Base-by-base conservation (phyloP, 2,113 vertebrate species). In the Natator depressus region DNA sequence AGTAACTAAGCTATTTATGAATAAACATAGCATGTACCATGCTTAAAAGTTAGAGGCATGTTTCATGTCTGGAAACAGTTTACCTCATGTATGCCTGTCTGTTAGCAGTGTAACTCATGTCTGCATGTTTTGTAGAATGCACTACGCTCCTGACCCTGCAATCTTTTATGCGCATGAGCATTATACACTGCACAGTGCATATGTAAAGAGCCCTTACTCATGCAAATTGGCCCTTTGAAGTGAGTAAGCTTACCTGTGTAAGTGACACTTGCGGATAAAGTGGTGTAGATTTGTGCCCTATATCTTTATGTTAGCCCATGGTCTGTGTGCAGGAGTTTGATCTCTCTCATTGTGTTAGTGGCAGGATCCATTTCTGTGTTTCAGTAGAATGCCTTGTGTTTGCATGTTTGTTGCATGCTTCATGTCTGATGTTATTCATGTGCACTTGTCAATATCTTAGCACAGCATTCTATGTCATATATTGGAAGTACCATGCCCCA, bases 271-370 rank as follows among this genome's bases (percentile, higher is more conserved):
- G 29, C 16, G 62, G 31, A 65, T 38, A 38, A 38, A 72, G 65
- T 72, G n/a, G 9, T 13, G 31, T 14, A 62, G 27, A 62, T 38
- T 72, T 72, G 65, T 72, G 65, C 65, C 65, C 35, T 20, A 9
- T 38, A 72, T 72, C 35, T 72, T 20, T 38, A 22, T 72, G 65
- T 72, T 38, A 22, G 65, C 9, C 65, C 17, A 72, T 83, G 87
- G 49, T 84, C 95, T 95, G 86, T 53, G 85, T 27, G 54, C 94
- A 79, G 29, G 72, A 88, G 57, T 79, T 75, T 93, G 46, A 80
- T 49, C 72, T 91, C 0, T 0, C 82, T 88, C 3, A 1, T 88
- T 95, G 8, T 72, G 20, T 72, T 50, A 31, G 82, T 51, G 53
- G 87, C 65, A 47, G 92, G 81, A 62, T 57, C 81, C 86, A 6